A percentile compares a stretch with the other conserved stretches of the same genome.
Evolutionary conservation across 2,113 vertebrate genomes (phyloP).

Genomic region (Poeciliopsis turrubarensis): DNA sequence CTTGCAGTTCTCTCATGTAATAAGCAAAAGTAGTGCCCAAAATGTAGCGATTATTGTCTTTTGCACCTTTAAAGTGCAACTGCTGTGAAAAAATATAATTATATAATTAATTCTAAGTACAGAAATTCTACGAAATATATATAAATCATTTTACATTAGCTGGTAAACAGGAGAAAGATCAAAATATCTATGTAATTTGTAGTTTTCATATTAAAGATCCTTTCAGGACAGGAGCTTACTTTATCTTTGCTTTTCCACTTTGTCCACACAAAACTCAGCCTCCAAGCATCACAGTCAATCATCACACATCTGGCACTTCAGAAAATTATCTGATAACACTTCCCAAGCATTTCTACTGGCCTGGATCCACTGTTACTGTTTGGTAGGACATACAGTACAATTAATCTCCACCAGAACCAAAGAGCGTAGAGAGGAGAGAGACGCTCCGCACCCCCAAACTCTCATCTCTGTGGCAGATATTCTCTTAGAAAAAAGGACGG

Average conservation of each 20-base stretch:
- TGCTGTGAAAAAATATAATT: slow-evolving; percentile 26
- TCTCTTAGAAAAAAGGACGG: slow-evolving; percentile 49
- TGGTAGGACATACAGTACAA: slow-evolving; percentile 47
- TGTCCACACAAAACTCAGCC: slow-evolving; percentile 62
- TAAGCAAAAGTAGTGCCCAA: neutral
- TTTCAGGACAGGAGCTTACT: slow-evolving; percentile 31
- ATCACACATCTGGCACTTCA: slow-evolving; percentile 30
- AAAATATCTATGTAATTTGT: neutral
- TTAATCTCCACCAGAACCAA: slow-evolving; percentile 21
- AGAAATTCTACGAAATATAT: slow-evolving; percentile 12
- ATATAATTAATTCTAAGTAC: slow-evolving; percentile 18
- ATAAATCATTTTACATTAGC: slow-evolving; percentile 22
- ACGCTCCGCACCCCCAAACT: neutral
- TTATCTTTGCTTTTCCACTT: slow-evolving; percentile 23
- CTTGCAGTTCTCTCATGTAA: neutral
- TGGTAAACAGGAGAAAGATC: slow-evolving; percentile 13
- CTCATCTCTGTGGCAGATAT: slow-evolving; percentile 28
- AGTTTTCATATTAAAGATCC: neutral
- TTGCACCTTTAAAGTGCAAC: slow-evolving; percentile 30
- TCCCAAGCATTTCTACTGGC: slow-evolving; percentile 25
- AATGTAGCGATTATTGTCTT: slow-evolving; percentile 23
- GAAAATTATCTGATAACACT: slow-evolving; percentile 38
- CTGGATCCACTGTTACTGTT: slow-evolving; percentile 31
- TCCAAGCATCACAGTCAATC: slow-evolving; percentile 21
- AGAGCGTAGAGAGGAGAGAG: slow-evolving; percentile 4